Evolutionary conservation across 2,113 vertebrate genomes (phyloP), one percentile per base, ranked within the genome.

Genomic region (Limanda limanda): DNA sequence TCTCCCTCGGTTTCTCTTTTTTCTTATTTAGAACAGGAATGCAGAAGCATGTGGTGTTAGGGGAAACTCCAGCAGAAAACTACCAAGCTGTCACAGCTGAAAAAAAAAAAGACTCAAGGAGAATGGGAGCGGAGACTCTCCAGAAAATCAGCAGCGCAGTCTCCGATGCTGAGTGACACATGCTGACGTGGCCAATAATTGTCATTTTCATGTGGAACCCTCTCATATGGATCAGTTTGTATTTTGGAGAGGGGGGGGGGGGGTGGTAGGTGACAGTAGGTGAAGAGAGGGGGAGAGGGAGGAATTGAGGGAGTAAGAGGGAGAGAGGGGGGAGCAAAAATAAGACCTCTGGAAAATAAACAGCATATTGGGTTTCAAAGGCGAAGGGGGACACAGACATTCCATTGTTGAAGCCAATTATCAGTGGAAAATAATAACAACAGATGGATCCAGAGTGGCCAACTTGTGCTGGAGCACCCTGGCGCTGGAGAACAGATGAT

Each of bases 371-470:
- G 85, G 95, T 98, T 98, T 97, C 97, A 98, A 98, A 98, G 97
- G 94, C 96, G 9, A 92, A 65, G 80, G 95, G 95, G 96, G 96
- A 95, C 94, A 97, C 95, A 98, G 96, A 95, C 97, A 98, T 98
- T 96, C 96, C 97, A 97, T 97, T 99, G 98, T 98, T 97, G 95
- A 92, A 95, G 95, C 97, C 97, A 99, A 99, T 99, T 98, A 98
- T 98, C 96, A 97, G 96, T 94, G 94, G 96, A 97, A 98, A 99
- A 98, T 97, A 98, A 99, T 97, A 99, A 99, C 97, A 98, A 96
- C 97, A 99, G 97, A 98, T 98, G 97, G 97, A 96, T 96, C 95
- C 93, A 96, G 96, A 97, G 94, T 95, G 94, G 96, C 95, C 97
- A 95, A 97, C 95, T 97, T 96, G 96, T 95, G 96, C 76, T 92